Evolutionary conservation across 2,797 vertebrate genomes (phyloP), one percentile per base, ranked within the genome.

Genomic region (Thaleichthys pacificus): DNA sequence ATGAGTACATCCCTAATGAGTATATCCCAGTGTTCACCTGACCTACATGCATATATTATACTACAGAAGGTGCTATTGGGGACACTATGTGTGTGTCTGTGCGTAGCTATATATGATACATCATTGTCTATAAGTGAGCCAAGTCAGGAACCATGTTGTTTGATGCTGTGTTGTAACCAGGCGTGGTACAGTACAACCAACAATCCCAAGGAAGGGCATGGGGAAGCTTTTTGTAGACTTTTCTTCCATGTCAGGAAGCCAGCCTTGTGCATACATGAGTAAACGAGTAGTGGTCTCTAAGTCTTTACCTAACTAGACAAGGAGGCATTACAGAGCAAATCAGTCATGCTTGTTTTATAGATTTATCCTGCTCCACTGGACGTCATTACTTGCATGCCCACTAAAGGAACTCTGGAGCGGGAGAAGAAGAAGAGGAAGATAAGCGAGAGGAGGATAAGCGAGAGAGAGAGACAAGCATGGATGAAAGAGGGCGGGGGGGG

Each of bases 31-130:
- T 65, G 66, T 28, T 67, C 66, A 15, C 28, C 47, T 67, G 42
- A 54, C 35, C 63, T 67, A 28, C 24, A 54, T 67, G 49, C 65
- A 67, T 67, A 28, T n/a, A 51, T 67, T 67, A 56, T 49, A 67
- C 66, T 49, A 67, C 66, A 67, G 66, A 30, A 17, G 66, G 26
- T 19, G 5, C 66, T 15, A 51, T 24, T 5, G 28, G 66, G 49
- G 26, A 54, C 22, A 49, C 12, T 49, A 8, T 49, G 7, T 42
- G 62, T 42, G 62, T 64, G 30, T 64, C 14, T 32, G 15, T 26
- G 60, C 26, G 24, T 61, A 28, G 26, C 26, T 28, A 28, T 61
- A 26, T 61, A 60, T 21, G n/a, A 24, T 60, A 24, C 35, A 17
- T 35, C 32, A 35, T 8, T 35, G 32, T 35, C 32, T 32, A 4